Evolutionary conservation across 2,888 invertebrate genomes (phyloP).

Genomic region (Rhagonycha fulva): DNA sequence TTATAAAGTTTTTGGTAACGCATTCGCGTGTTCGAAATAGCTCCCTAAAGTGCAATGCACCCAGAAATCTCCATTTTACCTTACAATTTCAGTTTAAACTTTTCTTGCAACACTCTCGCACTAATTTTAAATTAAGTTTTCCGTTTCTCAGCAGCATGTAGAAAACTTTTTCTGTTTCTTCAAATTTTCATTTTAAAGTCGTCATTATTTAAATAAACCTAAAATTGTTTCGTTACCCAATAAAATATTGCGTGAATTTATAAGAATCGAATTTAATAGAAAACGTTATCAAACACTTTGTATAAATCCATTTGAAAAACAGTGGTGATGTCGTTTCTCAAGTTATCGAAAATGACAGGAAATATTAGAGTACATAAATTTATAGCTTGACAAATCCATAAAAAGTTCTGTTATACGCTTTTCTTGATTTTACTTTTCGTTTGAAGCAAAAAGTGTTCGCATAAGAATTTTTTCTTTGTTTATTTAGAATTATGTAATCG

Average conservation of each 20-base stretch:
- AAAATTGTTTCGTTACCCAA: not conserved
- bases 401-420: not conserved
- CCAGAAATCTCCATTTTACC: slow-evolving; percentile 29
- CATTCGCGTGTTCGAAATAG: slow-evolving; percentile 28
- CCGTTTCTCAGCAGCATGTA: slow-evolving; percentile 20
- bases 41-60: slow-evolving; percentile 28
- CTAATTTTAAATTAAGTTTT: slow-evolving; percentile 18
- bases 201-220: not conserved
- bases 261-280: not conserved
- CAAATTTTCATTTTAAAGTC: not conserved
- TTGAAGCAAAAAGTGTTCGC: not conserved
- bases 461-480: not conserved
- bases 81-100: slow-evolving; percentile 27
- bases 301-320: not conserved
- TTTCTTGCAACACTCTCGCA: slow-evolving; percentile 12
- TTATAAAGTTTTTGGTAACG: slow-evolving; percentile 31
- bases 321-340: not conserved
- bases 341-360: not conserved
- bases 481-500: not conserved
- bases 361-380: not conserved
- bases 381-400: not conserved
- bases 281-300: not conserved
- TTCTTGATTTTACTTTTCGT: not conserved
- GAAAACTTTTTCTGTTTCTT: not conserved
- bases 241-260: not conserved